These are phyloP conservation scores for Pemphredon lugubris DNA, from an alignment of 2,888 invertebrate genomes.

Conservation along the genomic window DNA sequence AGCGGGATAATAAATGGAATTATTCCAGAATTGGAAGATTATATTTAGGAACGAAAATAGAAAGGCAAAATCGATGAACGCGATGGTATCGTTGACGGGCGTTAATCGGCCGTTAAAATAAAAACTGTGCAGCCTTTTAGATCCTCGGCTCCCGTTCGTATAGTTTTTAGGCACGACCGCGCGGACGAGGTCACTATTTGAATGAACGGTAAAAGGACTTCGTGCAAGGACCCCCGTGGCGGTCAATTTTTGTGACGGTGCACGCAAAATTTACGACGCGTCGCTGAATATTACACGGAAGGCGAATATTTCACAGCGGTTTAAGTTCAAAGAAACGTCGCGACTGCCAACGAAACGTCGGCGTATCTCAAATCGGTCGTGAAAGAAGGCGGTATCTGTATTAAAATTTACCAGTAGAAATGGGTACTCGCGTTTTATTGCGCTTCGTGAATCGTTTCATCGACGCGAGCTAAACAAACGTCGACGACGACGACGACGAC, in stretches of 20 bases:
- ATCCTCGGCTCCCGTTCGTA: background rate
- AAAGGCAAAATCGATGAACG: conserved; percentile 28
- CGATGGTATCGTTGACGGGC: conserved; percentile 11
- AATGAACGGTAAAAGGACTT: conserved; percentile 32
- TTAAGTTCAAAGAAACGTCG: conserved; percentile 48
- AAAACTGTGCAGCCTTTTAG: conserved; percentile 32
- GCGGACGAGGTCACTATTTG: conserved; percentile 20
- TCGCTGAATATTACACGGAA: conserved; percentile 42
- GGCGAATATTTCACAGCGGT: conserved; percentile 51
- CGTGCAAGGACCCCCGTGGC: conserved; percentile 30
- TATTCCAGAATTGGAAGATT: background rate
- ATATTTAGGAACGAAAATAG: conserved; percentile 10
- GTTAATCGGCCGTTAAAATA: conserved; percentile 34
- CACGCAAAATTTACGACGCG: conserved; percentile 50
- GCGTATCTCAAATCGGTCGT: conserved; percentile 45
- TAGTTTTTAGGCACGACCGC: background rate
- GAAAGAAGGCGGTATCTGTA: conserved; percentile 30
- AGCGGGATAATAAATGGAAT: background rate
- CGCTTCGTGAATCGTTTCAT: conserved; percentile 27
- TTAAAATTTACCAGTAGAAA: conserved; percentile 29
- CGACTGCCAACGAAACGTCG: conserved; percentile 14
- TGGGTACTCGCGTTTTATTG: conserved; percentile 37
- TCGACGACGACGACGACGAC: conserved; percentile 4
- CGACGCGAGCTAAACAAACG: conserved; percentile 7
- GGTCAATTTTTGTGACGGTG: conserved; percentile 43